A percentile compares a stretch with the other conserved stretches of the same genome.
These are phyloP conservation scores for Hippocampus zosterae DNA, from an alignment of 2,113 vertebrate genomes.

Conservation along the genomic window DNA sequence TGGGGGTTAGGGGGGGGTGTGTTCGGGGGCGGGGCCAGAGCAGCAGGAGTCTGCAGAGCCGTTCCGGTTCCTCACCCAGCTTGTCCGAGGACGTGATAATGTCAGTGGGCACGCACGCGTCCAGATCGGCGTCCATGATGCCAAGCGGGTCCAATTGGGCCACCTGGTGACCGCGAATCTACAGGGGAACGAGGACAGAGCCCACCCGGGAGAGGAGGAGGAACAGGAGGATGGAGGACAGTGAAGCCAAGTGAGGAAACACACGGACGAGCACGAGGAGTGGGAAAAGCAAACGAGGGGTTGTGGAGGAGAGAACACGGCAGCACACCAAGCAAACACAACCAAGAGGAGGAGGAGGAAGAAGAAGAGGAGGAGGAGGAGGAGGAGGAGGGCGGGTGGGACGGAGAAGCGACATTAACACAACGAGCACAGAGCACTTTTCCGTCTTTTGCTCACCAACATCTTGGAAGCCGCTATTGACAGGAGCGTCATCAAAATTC, in stretches of 20 bases:
- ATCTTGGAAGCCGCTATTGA: slow-evolving; percentile 85
- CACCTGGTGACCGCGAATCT: slow-evolving; percentile 99
- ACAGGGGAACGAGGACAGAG: slow-evolving; percentile 62
- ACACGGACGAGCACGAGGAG: not conserved
- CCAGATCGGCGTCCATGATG: slow-evolving; percentile 99
- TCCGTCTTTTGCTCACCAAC: slow-evolving; percentile 86
- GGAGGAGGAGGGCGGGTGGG: slow-evolving; percentile 50
- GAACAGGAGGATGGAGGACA: not conserved
- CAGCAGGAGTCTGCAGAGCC: not conserved
- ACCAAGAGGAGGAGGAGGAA: not conserved
- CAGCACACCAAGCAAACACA: not conserved
- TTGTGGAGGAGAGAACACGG: slow-evolving; percentile 2
- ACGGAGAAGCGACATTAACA: slow-evolving; percentile 67
- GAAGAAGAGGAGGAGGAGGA: slow-evolving; percentile 32
- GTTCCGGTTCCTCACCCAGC: slow-evolving; percentile 88
- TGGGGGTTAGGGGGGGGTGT: not conserved
- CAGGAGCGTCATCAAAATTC: slow-evolving; percentile 96
- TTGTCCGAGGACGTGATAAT: slow-evolving; percentile 98
- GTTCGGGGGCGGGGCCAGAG: not conserved
- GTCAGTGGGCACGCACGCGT: slow-evolving; percentile 94
- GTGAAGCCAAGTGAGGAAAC: not conserved
- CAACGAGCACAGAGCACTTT: slow-evolving; percentile 30
- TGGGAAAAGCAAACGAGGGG: slow-evolving; percentile 25
- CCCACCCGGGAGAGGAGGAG: slow-evolving; percentile 40
- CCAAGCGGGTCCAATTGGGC: slow-evolving; percentile 98